Base-by-base conservation (phyloP, 2,113 vertebrate species). In the Daboia siamensis region DNA sequence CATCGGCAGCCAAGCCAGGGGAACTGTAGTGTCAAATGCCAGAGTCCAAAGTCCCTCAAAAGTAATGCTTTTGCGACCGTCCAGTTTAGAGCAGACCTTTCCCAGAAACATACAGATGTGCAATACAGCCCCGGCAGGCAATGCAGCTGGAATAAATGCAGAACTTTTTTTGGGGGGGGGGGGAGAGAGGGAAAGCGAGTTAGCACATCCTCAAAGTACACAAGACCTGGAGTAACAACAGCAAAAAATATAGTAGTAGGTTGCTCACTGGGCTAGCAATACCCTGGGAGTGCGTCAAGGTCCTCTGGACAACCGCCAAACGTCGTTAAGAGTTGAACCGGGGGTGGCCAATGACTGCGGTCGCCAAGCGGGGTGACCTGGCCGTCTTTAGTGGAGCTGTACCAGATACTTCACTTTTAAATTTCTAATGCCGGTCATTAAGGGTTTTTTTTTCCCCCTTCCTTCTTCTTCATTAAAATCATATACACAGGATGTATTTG, bases 401-500 rank as follows among this genome's bases (percentile, higher is more conserved):
- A 98, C 2, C 98, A 98, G 97, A 97, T 98, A 29, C 9, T 4
- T 98, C 97, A 97, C 95, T 97, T 94, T 98, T 98, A 96, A 97
- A 96, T 97, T 95, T 93, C 95, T 96, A 97, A 97, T 95, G 97
- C 97, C 98, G 97, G 97, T 96, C 97, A 99, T 98, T 97, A 96
- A 97, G 54, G 98, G 97, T 96, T 46, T 69, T 89, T 24, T 44
- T 4, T n/a, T n/a, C n/a, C n/a, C n/a, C n/a, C n/a, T n/a, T n/a
- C n/a, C n/a, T 10, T 95, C 96, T 98, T 98, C 98, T 98, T 98
- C 98, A 98, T 98, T 98, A 98, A 98, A 98, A 99, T 99, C 98
- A 98, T 98, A 98, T 98, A 99, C 98, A 98, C 98, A 98, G 96
- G 97, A 98, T 96, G 98, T 98, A 98, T 98, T 96, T 33, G 98